Conservation (phyloP, 2,888 invertebrate genomes). For the Limnephilus lunatus region DNA sequence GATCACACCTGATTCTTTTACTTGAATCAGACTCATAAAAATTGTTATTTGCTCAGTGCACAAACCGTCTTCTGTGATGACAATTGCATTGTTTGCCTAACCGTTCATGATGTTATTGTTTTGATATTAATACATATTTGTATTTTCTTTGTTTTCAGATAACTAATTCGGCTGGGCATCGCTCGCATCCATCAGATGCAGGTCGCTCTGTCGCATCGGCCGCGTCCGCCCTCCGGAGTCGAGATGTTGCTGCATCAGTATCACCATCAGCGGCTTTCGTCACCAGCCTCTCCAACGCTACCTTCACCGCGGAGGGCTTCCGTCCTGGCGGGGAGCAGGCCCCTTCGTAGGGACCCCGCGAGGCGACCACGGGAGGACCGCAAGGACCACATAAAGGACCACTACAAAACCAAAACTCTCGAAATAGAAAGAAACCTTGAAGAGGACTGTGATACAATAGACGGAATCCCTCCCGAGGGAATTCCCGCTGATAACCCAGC, state of each 20-base stretch:
- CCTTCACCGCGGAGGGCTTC: constrained; percentile 26
- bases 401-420: constrained; percentile 4
- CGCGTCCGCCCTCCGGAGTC: constrained; percentile 28
- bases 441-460: constrained; percentile 29
- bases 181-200: constrained; percentile 51
- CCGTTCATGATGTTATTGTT: not conserved
- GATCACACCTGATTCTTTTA: too few species aligned
- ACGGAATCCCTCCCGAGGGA: constrained; percentile 17
- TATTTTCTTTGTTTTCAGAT: constrained; percentile 49
- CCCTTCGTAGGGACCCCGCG: constrained; percentile 42
- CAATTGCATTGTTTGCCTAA: too few species aligned
- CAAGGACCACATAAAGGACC: constrained; percentile 24
- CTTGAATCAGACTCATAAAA: too few species aligned
- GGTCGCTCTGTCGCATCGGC: constrained; percentile 27
- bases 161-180: constrained; percentile 53
- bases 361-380: constrained; percentile 25
- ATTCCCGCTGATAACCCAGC: too few species aligned
- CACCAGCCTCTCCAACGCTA: not conserved
- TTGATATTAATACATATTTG: not conserved
- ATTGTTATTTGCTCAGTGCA: too few species aligned
- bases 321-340: constrained; percentile 44
- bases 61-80: too few species aligned
- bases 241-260: constrained; percentile 29
- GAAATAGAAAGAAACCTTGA: constrained; percentile 3
- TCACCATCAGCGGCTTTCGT: constrained; percentile 13